phyloP scores from a whole-genome alignment of 2,113 vertebrate genomes.

The Hystrix cristata region DNA sequence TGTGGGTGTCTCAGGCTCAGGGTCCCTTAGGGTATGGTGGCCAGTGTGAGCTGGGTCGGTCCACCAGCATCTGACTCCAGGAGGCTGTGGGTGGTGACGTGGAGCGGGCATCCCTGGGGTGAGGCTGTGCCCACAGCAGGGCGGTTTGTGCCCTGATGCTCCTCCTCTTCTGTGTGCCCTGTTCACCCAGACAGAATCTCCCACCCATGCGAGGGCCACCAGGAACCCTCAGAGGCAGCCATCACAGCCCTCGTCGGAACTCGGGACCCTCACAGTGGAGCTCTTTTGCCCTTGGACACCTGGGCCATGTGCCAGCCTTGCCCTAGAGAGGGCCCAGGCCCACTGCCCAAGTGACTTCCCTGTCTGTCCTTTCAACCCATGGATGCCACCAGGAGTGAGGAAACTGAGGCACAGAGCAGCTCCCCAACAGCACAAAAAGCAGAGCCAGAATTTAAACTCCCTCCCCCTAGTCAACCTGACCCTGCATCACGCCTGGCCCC shows the following conservation, averaged over 20 bases:
- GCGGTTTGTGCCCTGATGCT: not conserved
- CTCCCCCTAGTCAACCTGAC: not conserved
- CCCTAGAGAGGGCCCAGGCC: not conserved
- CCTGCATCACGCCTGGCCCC: no score
- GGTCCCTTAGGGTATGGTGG: not conserved
- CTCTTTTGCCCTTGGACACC: not conserved
- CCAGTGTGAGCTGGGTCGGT: accelerated
- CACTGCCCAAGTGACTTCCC: no score
- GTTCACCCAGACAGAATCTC: accelerated
- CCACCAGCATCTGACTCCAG: not conserved
- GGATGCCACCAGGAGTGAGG: not conserved
- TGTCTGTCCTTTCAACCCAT: not conserved
- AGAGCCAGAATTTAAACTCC: not conserved
- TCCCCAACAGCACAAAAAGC: not conserved
- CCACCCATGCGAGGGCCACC: no score
- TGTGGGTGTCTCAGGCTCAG: not conserved
- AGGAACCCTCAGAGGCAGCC: not conserved
- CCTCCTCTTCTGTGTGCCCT: accelerated
- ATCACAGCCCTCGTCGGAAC: not conserved
- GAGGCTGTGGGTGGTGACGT: no score
- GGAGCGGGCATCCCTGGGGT: not conserved
- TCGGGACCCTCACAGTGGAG: no score
- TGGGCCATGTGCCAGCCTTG: no score
- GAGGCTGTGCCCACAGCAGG: not conserved
- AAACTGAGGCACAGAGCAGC: not conserved